Evolutionary conservation across 2,113 vertebrate genomes (phyloP).

Genomic region (Isurus oxyrinchus): DNA sequence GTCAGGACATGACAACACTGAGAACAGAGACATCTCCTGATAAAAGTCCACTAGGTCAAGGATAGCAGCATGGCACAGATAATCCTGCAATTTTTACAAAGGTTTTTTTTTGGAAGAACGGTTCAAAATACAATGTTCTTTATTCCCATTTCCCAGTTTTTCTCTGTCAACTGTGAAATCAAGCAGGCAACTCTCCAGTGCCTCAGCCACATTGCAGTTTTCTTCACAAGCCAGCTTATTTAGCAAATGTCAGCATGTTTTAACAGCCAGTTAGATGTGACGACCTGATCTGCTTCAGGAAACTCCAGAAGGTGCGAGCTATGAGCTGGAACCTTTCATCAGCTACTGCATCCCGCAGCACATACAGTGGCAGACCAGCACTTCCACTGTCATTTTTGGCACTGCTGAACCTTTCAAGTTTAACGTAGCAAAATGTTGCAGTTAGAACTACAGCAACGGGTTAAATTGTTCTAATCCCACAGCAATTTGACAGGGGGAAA

Average conservation of each 20-base stretch:
- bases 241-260: too few relatives aligned
- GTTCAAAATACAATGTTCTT: not conserved
- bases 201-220: not conserved
- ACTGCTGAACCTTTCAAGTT: too few relatives aligned
- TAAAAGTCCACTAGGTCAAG: not conserved
- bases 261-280: too few relatives aligned
- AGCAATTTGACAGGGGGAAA: too few relatives aligned
- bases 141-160: not conserved
- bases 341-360: not conserved
- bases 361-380: not conserved
- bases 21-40: not conserved
- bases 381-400: too few relatives aligned
- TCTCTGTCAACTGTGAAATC: not conserved
- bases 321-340: not conserved
- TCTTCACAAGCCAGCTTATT: too few relatives aligned
- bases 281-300: not conserved
- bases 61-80: not conserved
- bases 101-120: not conserved
- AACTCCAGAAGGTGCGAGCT: not conserved
- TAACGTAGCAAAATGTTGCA: too few relatives aligned
- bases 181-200: not conserved
- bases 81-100: not conserved
- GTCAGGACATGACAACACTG: not conserved
- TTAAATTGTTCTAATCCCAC: not conserved
- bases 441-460: too few relatives aligned